Evolutionary conservation across 2,113 vertebrate genomes (phyloP).

Genomic region (Catagonus wagneri): DNA sequence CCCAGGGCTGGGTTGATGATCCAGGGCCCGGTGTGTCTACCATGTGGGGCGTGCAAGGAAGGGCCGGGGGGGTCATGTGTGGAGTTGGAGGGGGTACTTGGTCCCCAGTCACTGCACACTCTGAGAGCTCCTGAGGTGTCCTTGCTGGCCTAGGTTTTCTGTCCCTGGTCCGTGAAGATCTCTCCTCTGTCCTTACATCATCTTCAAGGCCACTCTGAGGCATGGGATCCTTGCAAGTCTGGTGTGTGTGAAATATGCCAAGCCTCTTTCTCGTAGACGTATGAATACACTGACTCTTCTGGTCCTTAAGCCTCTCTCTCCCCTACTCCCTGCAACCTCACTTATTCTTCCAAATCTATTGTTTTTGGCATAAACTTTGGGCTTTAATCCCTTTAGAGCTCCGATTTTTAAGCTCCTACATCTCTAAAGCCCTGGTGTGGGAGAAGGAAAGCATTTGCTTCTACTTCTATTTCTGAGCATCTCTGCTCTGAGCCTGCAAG

Average conservation of each 20-base stretch:
- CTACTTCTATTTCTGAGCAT: background rate
- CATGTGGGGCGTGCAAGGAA: background rate
- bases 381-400: background rate
- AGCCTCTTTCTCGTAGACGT: background rate
- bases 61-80: background rate
- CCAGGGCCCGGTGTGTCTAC: fast-evolving
- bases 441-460: background rate
- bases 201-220: background rate
- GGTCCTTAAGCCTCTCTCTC: background rate
- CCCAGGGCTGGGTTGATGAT: background rate
- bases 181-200: background rate
- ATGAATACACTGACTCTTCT: background rate
- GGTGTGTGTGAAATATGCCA: background rate
- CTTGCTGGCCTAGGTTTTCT: background rate
- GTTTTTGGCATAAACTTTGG: background rate
- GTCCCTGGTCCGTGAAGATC: background rate
- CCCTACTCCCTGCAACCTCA: background rate
- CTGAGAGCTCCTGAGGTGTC: background rate
- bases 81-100: background rate
- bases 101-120: too few relatives aligned
- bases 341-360: background rate
- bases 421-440: background rate
- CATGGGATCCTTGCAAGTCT: background rate
- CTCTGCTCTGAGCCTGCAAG: background rate
- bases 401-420: background rate